These are phyloP conservation scores for Parapsyche elsis DNA, from an alignment of 1,140 invertebrate genomes.

Conservation along the genomic window DNA sequence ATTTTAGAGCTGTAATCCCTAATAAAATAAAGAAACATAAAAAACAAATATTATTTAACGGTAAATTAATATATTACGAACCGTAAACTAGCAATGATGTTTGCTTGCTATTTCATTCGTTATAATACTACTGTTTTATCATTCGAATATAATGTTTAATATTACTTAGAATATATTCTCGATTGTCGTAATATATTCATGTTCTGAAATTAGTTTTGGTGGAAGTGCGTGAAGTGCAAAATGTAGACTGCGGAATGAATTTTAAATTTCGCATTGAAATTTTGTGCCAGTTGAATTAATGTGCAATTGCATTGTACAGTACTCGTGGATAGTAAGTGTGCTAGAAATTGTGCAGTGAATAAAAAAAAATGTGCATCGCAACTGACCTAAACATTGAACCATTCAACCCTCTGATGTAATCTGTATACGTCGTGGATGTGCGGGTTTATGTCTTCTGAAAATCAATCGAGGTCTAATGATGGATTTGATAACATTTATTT, in stretches of 20 bases:
- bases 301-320: conserved; percentile 3
- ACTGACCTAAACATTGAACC: conserved; percentile 53
- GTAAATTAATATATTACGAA: no score
- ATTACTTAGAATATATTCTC: no score
- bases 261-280: not conserved
- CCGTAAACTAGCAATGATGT: no score
- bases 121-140: no score
- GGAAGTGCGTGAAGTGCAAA: not conserved
- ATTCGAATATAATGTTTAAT: no score
- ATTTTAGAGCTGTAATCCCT: conserved; percentile 51
- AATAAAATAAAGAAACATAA: not conserved
- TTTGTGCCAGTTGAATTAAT: not conserved
- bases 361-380: not conserved
- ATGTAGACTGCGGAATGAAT: not conserved
- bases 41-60: no score
- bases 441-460: conserved; percentile 54
- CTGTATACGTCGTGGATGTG: conserved; percentile 49
- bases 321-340: not conserved
- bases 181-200: no score
- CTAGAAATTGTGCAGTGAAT: not conserved
- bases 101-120: no score
- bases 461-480: not conserved
- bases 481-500: no score
- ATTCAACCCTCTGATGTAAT: conserved; percentile 47
- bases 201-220: no score